Conservation (phyloP, 1,140 invertebrate genomes). For the Andricus grossulariae region DNA sequence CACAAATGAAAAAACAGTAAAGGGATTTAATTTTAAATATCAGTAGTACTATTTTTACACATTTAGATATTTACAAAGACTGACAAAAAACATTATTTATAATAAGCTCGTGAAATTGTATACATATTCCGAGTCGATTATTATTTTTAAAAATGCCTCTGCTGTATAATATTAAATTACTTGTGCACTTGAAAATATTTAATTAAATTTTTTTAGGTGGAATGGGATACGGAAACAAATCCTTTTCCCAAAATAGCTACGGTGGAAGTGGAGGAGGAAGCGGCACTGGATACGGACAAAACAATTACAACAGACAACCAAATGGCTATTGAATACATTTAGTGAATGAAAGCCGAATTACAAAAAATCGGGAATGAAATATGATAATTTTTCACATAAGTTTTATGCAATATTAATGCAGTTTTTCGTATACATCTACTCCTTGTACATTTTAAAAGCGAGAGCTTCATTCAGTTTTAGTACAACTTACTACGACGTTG, state of each 20-base stretch:
- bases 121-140: too few relatives aligned
- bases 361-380: conserved; percentile 32
- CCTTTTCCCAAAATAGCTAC: conserved; percentile 58
- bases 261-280: conserved; percentile 52
- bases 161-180: neutral
- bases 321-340: conserved; percentile 66
- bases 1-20: too few relatives aligned
- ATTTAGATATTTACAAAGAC: too few relatives aligned
- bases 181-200: conserved; percentile 31
- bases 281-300: conserved; percentile 63
- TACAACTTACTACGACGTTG: neutral
- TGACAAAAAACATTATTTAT: too few relatives aligned
- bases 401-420: conserved; percentile 5
- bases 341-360: conserved; percentile 43
- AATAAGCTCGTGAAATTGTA: too few relatives aligned
- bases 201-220: conserved; percentile 48
- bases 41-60: too few relatives aligned
- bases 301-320: conserved; percentile 68
- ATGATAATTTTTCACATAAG: neutral
- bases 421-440: neutral
- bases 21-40: too few relatives aligned
- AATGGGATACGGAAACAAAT: conserved; percentile 52
- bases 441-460: conserved; percentile 1
- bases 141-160: too few relatives aligned
- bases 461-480: neutral